These are phyloP conservation scores for Hafferia zeledoni DNA, from an alignment of 2,797 vertebrate species.

Conservation along the genomic window DNA sequence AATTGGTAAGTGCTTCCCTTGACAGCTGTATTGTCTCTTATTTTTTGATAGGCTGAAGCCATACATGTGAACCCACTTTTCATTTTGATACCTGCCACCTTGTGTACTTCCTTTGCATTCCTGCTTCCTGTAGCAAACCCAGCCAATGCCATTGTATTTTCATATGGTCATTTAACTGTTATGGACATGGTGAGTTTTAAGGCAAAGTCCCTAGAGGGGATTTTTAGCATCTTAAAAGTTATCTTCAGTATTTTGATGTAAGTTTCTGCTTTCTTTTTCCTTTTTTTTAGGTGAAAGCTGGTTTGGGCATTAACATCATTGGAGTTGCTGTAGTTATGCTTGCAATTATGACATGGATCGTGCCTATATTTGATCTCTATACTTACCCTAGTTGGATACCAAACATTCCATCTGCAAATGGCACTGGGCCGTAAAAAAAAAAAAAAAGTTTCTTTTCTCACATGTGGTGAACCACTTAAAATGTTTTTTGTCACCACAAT, in stretches of 20 bases:
- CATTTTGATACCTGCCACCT: constrained; percentile 88
- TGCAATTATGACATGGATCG: constrained; percentile 86
- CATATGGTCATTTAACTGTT: constrained; percentile 86
- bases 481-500: background rate
- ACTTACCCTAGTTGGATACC: constrained; percentile 87
- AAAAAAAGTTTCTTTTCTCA: background rate
- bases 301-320: constrained; percentile 88
- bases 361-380: constrained; percentile 83
- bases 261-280: constrained; percentile 8
- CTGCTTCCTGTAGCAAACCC: constrained; percentile 91
- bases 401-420: constrained; percentile 61
- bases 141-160: constrained; percentile 89
- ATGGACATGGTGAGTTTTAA: constrained; percentile 88
- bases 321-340: constrained; percentile 86
- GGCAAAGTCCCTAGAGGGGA: background rate
- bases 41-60: constrained; percentile 84
- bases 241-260: background rate
- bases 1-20: background rate
- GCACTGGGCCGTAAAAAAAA: constrained; percentile 72
- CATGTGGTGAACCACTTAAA: constrained; percentile 17
- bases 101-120: constrained; percentile 92
- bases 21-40: background rate
- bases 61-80: constrained; percentile 90
- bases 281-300: constrained; percentile 88
- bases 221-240: background rate